Evolutionary conservation across 2,888 invertebrate genomes (phyloP), one percentile per base, ranked within the genome.

Genomic region (Idaea biselata): DNA sequence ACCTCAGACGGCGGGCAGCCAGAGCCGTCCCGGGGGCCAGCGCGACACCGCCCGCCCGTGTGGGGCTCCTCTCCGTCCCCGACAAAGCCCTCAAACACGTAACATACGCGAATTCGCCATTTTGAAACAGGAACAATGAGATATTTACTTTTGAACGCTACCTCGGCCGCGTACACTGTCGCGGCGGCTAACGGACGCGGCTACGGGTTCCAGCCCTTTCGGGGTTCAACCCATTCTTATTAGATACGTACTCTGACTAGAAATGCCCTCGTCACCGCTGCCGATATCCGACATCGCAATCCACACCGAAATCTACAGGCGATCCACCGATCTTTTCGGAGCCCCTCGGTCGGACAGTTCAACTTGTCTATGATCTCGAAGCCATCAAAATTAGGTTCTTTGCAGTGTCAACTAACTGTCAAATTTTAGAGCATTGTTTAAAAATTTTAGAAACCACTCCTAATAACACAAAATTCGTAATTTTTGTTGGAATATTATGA

Each of bases 251-350:
- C 95, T 95, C 94, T 95, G 95, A 94, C 95, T 95, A 94, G 95
- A 94, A 93, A 95, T 94, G 89, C 95, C 95, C 92, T 95, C 95
- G 94, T 95, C 95, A 88, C 95, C 95, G 93, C 95, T 95, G 93
- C 95, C 95, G 94, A 95, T 94, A 94, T 95, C 95, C 94, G 95
- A 95, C 95, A 95, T 95, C 86, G 88, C 92, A 94, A 93, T 89
- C 89, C 91, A 88, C 91, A 89, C 91, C 91, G 87, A 90, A 86
- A 84, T 89, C 87, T 89, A 91, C 90, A 84, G 82, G 88, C 91
- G 84, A 89, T 85, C 85, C 90, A 83, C 88, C 88, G 86, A 89
- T 89, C 88, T 88, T 89, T 86, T 89, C 83, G 80, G 82, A 83
- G 81, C 78, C 81, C 78, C 79, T 83, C 81, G 73, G 62, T 67